Base-by-base conservation (phyloP, 2,797 vertebrate genomes). In the Enteromius anoplus region DNA sequence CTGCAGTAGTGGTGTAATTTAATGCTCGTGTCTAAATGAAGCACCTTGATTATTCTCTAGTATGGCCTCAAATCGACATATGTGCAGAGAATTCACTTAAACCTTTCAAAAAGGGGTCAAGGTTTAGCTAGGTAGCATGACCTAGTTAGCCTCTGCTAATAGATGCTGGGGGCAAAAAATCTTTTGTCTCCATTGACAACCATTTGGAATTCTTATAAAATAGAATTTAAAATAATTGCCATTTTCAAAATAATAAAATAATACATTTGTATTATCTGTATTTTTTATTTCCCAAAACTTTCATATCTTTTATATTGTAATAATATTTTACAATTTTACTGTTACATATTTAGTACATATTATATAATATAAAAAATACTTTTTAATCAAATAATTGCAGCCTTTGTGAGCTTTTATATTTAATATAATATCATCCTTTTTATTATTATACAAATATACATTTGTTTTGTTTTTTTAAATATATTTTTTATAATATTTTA, bases 1-100 rank as follows among this genome's bases (percentile, higher is more conserved):
- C 34, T 70, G 77, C 47, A 68, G 47, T 68, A 17, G 64, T 23
- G n/a, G 21, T 19, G 66, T 70, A 80, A 70, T 80, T 17, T 15
- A 80, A 80, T 23, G 17, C 66, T 42, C 3, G 23, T 26, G 55
- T 80, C 17, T 70, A 45, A 80, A 29, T 51, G 32, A 66, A 79
- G 32, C n/a, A 9, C 2, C 34, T 9, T 37, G 64, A 79, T 68
- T 80, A 10, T 26, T 70, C 5, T 68, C 49, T 2, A 37, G 29
- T 34, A 7, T 21, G 23, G 42, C 23, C 29, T 78, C 29, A 78
- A 65, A 49, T 68, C 29, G 51, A 78, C 23, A 37, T 8, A 2
- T 49, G 42, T 1, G 37, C 15, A 76, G 55, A 15, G n/a, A 12
- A 29, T 77, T 76, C 15, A 19, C n/a, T 76, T 42, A 26, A 42